phyloP scores from a whole-genome alignment of 1,140 invertebrate species.

The Eufriesea mexicana region DNA sequence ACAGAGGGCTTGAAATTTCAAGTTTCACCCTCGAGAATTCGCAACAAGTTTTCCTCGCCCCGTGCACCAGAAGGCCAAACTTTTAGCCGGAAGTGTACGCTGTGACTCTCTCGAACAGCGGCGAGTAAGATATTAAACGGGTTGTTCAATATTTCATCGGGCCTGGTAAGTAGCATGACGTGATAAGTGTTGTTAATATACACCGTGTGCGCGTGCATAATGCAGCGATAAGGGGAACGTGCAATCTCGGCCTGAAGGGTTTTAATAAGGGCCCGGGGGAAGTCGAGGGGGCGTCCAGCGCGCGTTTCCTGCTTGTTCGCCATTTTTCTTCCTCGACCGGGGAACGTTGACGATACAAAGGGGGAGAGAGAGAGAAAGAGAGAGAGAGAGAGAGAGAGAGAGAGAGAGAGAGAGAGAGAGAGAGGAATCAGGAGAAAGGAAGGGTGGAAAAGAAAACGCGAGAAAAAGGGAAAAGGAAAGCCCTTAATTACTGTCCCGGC shows the following conservation, averaged over 20 bases:
- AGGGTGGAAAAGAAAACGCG: neutral
- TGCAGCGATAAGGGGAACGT: conserved; percentile 18
- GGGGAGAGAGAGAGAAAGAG: no score
- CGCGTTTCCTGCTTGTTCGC: neutral
- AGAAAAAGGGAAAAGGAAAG: neutral
- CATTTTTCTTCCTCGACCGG: neutral
- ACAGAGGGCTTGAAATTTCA: neutral
- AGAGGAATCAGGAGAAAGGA: no score
- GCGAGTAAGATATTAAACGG: conserved; percentile 21
- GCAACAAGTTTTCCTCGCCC: neutral
- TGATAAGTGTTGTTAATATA: conserved; percentile 47
- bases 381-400: no score
- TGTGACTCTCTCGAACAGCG: neutral
- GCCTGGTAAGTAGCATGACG: conserved; percentile 18
- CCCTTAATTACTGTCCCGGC: conserved; percentile 3
- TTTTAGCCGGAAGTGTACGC: no score
- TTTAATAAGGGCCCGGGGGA: neutral
- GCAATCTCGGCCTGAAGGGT: neutral
- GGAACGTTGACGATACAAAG: neutral
- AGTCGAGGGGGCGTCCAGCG: neutral
- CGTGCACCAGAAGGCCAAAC: neutral
- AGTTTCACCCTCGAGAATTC: neutral
- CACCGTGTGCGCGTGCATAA: conserved; percentile 20
- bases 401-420: no score
- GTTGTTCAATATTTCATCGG: conserved; percentile 37